A percentile compares a stretch with the other conserved stretches of the same genome.
Evolutionary conservation across 1,140 invertebrate species (phyloP).

Genomic region (Chironomus striatipennis): DNA sequence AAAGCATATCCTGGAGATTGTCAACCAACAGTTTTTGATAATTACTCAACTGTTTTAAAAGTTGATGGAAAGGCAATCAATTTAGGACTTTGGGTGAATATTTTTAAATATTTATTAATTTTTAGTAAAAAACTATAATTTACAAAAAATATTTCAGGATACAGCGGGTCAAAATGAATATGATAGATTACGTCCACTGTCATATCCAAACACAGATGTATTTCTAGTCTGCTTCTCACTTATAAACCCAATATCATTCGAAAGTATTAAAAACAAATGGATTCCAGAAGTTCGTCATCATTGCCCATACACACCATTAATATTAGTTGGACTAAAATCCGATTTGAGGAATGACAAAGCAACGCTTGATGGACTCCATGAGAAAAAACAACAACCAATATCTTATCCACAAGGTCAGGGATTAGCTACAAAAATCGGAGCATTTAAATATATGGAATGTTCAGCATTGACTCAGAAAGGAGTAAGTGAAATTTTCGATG

Average conservation of each 20-base stretch:
- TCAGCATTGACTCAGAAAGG: constrained; percentile 98
- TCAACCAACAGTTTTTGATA: background rate
- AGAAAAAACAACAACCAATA: constrained; percentile 85
- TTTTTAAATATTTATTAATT: background rate
- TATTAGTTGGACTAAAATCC: constrained; percentile 78
- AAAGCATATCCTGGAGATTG: background rate
- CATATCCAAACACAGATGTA: constrained; percentile 38
- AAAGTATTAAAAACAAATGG: constrained; percentile 56
- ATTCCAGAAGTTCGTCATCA: constrained; percentile 86
- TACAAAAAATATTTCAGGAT: constrained; percentile 44
- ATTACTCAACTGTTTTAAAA: background rate
- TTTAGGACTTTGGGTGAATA: background rate
- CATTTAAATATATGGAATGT: constrained; percentile 94
- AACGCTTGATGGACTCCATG: constrained; percentile 94
- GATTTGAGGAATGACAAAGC: constrained; percentile 97
- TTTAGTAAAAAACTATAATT: background rate
- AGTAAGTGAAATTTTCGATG: constrained; percentile 98
- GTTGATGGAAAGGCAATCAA: background rate
- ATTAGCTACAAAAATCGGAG: constrained; percentile 97
- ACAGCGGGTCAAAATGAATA: constrained; percentile 47
- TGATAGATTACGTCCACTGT: constrained; percentile 42
- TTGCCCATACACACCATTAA: constrained; percentile 82
- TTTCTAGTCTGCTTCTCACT: constrained; percentile 46
- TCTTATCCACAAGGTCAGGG: constrained; percentile 37
- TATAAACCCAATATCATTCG: constrained; percentile 43